Conservation (phyloP, 2,797 vertebrate species). For the Sparidentex hasta region DNA sequence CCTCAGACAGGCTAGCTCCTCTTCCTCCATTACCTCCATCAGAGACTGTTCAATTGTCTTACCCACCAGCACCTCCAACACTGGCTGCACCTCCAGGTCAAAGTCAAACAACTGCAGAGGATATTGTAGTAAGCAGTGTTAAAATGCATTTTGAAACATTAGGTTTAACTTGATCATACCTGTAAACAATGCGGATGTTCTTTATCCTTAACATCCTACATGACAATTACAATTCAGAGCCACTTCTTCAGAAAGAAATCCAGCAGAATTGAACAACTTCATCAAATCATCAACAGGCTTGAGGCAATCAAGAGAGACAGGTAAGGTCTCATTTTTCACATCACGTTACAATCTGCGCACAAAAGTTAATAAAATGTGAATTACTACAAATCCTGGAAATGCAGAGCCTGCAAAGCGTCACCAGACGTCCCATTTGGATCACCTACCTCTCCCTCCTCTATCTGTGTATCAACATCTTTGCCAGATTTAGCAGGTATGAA, state of each 20-base stretch:
- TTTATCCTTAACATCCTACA: neutral
- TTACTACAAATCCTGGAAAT: no score
- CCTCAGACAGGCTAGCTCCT: conserved; percentile 89
- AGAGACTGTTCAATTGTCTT: conserved; percentile 94
- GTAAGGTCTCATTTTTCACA: no score
- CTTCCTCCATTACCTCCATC: conserved; percentile 95
- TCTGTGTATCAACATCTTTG: conserved; percentile 91
- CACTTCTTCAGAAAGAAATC: neutral
- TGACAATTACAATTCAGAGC: neutral
- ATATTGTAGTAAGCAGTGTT: neutral
- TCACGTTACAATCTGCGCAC: no score
- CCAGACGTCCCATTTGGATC: neutral
- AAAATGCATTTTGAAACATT: neutral
- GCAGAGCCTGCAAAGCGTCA: neutral
- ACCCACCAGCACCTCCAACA: conserved; percentile 93
- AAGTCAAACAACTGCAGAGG: conserved; percentile 94
- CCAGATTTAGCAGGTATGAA: conserved; percentile 95
- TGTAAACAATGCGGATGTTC: neutral
- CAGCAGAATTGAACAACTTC: neutral
- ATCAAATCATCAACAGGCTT: no score
- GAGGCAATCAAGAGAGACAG: neutral
- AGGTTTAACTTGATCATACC: neutral
- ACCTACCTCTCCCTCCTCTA: conserved; percentile 94
- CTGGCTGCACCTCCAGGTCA: conserved; percentile 91
- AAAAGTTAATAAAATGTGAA: no score